Conservation (phyloP, 2,888 invertebrate species). For the Scrobipalpa costella region DNA sequence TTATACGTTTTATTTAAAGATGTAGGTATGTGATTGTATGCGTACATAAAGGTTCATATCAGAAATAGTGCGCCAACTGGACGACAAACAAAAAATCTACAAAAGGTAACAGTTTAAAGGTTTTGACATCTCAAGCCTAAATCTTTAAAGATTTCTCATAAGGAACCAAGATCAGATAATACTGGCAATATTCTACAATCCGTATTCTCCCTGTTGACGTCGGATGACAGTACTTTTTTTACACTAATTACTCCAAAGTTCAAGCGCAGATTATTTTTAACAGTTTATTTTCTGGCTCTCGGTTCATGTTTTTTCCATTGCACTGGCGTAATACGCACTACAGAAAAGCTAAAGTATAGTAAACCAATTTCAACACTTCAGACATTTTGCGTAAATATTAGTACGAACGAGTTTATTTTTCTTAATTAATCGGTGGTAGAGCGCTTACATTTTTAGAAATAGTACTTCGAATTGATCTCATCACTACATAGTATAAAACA, state of each 20-base stretch:
- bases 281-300: slow-evolving; percentile 1
- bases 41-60: no score
- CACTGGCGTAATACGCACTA: slow-evolving; percentile 4
- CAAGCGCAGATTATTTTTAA: slow-evolving; percentile 17
- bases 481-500: no score
- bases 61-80: no score
- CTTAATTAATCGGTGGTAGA: not conserved
- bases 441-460: not conserved
- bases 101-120: no score
- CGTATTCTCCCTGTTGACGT: not conserved
- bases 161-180: no score
- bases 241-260: slow-evolving; percentile 17
- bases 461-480: not conserved
- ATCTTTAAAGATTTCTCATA: no score
- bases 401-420: not conserved
- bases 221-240: not conserved
- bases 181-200: no score
- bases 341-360: not conserved
- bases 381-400: not conserved
- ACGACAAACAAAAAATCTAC: no score
- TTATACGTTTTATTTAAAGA: no score
- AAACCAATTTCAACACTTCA: not conserved
- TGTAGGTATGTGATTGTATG: no score
- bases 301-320: slow-evolving; percentile 1
- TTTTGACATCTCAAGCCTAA: no score